phyloP scores from a whole-genome alignment of 2,888 invertebrate genomes.

The Plutella xylostella region DNA sequence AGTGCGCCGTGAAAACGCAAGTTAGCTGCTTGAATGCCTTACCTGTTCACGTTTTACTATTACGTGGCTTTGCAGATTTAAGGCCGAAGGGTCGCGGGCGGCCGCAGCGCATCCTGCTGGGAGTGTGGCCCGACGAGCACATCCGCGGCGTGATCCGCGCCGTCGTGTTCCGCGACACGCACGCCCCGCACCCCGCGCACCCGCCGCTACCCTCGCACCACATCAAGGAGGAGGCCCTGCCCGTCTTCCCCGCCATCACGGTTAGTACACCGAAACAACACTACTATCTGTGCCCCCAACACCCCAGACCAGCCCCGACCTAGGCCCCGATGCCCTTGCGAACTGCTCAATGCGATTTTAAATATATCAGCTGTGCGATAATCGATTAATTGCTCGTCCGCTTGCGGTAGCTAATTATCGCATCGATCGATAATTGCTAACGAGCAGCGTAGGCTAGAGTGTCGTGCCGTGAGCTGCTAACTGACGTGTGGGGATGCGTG shows the following conservation, averaged over 20 bases:
- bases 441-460: too few species aligned
- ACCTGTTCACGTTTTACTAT: constrained; percentile 56
- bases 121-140: constrained; percentile 95
- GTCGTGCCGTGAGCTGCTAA: constrained; percentile 13
- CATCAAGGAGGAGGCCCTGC: constrained; percentile 77
- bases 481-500: constrained; percentile 21
- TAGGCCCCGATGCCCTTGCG: neutral
- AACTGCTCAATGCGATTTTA: neutral
- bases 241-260: constrained; percentile 56
- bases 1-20: too few species aligned
- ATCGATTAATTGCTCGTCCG: neutral
- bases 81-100: constrained; percentile 92
- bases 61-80: constrained; percentile 75
- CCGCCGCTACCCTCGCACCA: constrained; percentile 81
- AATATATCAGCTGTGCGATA: neutral
- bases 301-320: neutral
- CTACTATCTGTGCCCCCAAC: too few species aligned
- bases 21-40: neutral
- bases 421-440: neutral
- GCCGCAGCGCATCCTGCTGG: constrained; percentile 90
- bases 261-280: constrained; percentile 64
- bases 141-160: constrained; percentile 93
- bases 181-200: constrained; percentile 80
- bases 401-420: neutral
- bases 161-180: constrained; percentile 90